Evolutionary conservation across 2,888 invertebrate species (phyloP).

Genomic region (Athalia cordata): DNA sequence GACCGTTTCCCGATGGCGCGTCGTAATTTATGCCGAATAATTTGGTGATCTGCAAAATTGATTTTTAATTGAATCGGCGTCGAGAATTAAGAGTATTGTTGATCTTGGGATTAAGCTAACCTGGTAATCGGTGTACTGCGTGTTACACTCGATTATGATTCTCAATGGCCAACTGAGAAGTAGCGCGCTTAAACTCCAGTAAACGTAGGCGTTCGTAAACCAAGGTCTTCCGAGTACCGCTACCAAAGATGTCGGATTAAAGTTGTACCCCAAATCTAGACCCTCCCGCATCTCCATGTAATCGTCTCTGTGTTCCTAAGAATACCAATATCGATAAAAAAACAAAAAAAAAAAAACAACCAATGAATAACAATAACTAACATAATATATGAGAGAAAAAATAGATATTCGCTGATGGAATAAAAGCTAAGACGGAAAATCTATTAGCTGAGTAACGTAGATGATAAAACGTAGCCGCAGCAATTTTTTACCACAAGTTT

Average conservation of each 20-base stretch:
- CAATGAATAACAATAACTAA: neutral
- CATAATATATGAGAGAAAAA: neutral
- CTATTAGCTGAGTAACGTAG: neutral
- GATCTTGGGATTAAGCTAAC: slow-evolving; percentile 69
- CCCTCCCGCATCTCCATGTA: slow-evolving; percentile 92
- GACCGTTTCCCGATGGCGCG: slow-evolving; percentile 76
- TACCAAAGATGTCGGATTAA: slow-evolving; percentile 67
- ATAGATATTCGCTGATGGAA: neutral
- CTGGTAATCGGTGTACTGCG: slow-evolving; percentile 88
- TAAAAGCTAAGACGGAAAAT: slow-evolving; percentile 7
- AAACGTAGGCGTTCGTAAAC: slow-evolving; percentile 82
- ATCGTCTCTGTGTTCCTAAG: slow-evolving; percentile 83
- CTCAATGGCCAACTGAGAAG: slow-evolving; percentile 90
- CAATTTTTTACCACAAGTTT: neutral
- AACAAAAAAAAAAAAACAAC: neutral
- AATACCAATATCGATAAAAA: neutral
- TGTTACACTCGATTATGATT: slow-evolving; percentile 86
- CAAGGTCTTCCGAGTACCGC: slow-evolving; percentile 76
- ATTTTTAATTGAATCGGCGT: neutral
- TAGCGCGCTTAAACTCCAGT: slow-evolving; percentile 84
- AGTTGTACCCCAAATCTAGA: slow-evolving; percentile 78
- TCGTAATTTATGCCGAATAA: slow-evolving; percentile 86
- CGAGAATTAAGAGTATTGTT: slow-evolving; percentile 41
- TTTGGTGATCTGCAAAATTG: slow-evolving; percentile 79
- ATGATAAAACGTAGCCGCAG: neutral